Base-by-base conservation (phyloP, 2,113 vertebrate genomes). In the Nycticryphes semicollaris region DNA sequence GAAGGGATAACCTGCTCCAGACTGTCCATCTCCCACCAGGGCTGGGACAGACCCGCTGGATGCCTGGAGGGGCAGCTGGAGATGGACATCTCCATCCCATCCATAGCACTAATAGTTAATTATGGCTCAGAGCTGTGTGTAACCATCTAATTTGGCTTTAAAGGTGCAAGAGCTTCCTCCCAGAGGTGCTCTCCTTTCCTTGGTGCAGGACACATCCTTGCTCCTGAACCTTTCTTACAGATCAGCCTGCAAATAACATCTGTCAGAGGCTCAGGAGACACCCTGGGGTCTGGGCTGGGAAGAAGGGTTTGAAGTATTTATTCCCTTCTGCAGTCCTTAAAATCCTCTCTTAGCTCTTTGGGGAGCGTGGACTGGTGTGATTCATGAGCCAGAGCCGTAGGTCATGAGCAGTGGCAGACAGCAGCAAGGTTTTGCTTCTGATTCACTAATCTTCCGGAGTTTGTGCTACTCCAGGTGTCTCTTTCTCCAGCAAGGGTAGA, bases 11-110 rank as follows among this genome's bases (percentile, higher is more conserved):
- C 21, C 19, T 2, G 14, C 43, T 62, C 47, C 15, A 6, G 14
- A 1, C 43, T 24, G 37, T 3, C 39, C 23, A 0, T 28, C 41
- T 57, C 62, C 56, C 8, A 2, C 4, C 3, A 2, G 41, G 8
- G 2, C 74, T 47, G 84, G 35, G 17, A 14, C 76, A 86, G 72
- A 19, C 43, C 57, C 19, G 73, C 53, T 54, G 1, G 6, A 15
- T 27, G 37, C 67, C 59, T 33, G 19, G 56, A 7, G 51, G 47
- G 3, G 41, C 47, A 6, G 15, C 22, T 3, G 51, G 45, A 28
- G 39, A 39, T 39, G 39, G 39, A 39, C 39, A 39, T 39, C 39
- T 39, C 39, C 11, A 0, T 27, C 56, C 12, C 13, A 43, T 14
- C 43, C 43, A 43, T 3, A 10, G 57, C 9, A 6, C 37, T 37